These are phyloP conservation scores for Procavia capensis DNA, from an alignment of 2,113 vertebrate species.

Conservation along the genomic window DNA sequence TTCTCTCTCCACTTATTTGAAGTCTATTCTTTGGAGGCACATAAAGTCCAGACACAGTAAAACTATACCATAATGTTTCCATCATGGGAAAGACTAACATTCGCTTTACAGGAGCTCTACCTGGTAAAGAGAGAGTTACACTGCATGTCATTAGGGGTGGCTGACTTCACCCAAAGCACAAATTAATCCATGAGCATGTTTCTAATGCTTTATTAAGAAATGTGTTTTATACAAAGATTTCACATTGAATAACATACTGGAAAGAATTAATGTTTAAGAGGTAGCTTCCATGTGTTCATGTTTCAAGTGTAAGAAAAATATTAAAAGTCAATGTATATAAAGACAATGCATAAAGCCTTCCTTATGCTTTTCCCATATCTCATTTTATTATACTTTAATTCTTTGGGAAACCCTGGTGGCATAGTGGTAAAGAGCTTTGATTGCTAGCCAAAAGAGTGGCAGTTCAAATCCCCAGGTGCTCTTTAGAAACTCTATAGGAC, in stretches of 20 bases:
- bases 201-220: not conserved
- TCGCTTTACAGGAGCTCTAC: not conserved
- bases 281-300: not conserved
- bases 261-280: not conserved
- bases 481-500: no score
- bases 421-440: no score
- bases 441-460: no score
- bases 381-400: not conserved
- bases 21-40: slow-evolving; percentile 48
- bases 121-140: not conserved
- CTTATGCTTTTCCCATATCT: slow-evolving; percentile 30
- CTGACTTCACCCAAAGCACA: not conserved
- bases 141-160: not conserved
- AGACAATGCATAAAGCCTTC: slow-evolving; percentile 52
- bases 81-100: not conserved
- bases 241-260: not conserved
- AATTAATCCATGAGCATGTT: not conserved
- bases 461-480: no score
- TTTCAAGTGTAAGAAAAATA: not conserved
- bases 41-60: not conserved
- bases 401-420: no score
- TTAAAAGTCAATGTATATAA: not conserved
- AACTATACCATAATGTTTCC: not conserved
- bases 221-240: not conserved
- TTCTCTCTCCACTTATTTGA: slow-evolving; percentile 46